Evolutionary conservation across 2,888 invertebrate species (phyloP), one percentile per base, ranked within the genome.

Genomic region (Eupithecia pulchellata): DNA sequence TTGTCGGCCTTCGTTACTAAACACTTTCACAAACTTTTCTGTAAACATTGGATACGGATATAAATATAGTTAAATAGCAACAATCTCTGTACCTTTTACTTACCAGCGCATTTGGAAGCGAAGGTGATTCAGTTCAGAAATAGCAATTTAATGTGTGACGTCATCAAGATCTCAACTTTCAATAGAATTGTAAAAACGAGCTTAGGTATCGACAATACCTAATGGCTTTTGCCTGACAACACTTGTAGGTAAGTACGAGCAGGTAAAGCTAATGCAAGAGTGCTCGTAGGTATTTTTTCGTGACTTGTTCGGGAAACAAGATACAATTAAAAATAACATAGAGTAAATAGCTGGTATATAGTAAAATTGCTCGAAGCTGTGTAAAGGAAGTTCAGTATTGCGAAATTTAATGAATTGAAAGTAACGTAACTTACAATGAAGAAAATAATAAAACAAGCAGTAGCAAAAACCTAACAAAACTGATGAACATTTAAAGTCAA

Each of bases 21-120:
- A 86, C 74, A 89, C 91, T 93, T 92, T 93, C 91, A 89, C 90
- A 78, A 76, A 79, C 69, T 84, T 87, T 88, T 89, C 84, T 85
- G 84, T 87, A 86, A 89, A 89, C 86, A 86, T 79, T 85, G 85
- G 29, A 86, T 86, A 86, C 89, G 91, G 91, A 91, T 89, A 90
- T 83, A 66, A 64, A 68, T 47, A 61, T 57, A 69, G 84, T 80
- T 76, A 73, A 79, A 76, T 78, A 82, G 81, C 79, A 77, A 88
- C 86, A 90, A 86, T 90, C 87, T 87, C 87, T 88, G 89, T 82
- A 77, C 86, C 84, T 84, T 79, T 88, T 85, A 85, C 87, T 83
- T 77, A 80, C 61, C 61, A 61, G 36, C 82, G 77, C 76, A 84
- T 87, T 89, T 86, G 79, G 85, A 77, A 82, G 75, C 69, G 89